Evolutionary conservation across 2,797 vertebrate genomes (phyloP).

Genomic region (Argentina silus): DNA sequence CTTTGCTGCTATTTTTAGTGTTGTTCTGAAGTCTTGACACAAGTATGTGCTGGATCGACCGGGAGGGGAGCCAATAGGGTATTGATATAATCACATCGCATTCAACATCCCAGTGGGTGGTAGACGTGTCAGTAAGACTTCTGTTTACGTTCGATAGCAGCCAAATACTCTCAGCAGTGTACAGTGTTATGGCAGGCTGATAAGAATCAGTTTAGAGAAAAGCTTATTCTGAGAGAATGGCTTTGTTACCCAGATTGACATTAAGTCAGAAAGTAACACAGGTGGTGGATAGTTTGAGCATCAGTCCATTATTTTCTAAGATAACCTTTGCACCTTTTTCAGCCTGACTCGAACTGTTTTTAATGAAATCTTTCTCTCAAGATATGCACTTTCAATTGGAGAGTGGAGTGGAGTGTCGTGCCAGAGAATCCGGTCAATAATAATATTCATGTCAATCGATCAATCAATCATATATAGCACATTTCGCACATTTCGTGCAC

Average conservation of each 20-base stretch:
- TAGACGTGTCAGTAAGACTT: slow-evolving; percentile 42
- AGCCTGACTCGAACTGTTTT: no score
- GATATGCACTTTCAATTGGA: no score
- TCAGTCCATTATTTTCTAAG: no score
- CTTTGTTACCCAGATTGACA: not conserved
- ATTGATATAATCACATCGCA: slow-evolving; percentile 58
- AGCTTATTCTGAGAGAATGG: not conserved
- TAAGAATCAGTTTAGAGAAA: slow-evolving; percentile 18
- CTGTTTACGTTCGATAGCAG: slow-evolving; percentile 33
- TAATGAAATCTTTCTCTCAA: no score
- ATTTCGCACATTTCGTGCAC: no score
- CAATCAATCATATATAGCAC: no score
- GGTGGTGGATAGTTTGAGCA: not conserved
- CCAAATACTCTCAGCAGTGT: slow-evolving; percentile 30
- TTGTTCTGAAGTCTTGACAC: slow-evolving; percentile 24
- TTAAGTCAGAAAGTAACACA: not conserved
- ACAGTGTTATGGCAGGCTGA: slow-evolving; percentile 22
- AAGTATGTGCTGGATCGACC: slow-evolving; percentile 43
- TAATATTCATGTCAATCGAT: no score
- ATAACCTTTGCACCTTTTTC: no score
- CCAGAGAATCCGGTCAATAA: no score
- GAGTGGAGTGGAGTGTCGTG: no score
- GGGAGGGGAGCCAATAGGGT: slow-evolving; percentile 53
- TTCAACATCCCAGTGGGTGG: slow-evolving; percentile 53
- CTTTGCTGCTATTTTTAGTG: slow-evolving; percentile 51